These are phyloP conservation scores for Choristoneura fumiferana DNA, from an alignment of 1,140 invertebrate genomes.

Conservation along the genomic window DNA sequence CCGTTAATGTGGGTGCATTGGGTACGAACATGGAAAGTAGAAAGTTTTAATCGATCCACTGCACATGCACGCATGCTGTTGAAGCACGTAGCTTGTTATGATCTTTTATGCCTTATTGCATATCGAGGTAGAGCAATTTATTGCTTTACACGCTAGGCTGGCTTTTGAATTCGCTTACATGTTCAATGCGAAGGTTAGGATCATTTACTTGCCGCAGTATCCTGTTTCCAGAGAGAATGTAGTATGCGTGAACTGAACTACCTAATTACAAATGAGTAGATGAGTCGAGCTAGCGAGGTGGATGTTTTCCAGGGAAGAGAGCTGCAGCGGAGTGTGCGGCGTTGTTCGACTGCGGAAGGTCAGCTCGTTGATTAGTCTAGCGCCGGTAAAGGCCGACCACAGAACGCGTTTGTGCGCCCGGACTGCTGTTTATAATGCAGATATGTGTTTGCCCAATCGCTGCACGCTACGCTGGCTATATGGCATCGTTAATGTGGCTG, in stretches of 20 bases:
- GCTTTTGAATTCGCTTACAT: background rate
- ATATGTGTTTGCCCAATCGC: constrained; percentile 78
- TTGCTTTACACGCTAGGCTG: constrained; percentile 20
- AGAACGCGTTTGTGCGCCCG: constrained; percentile 75
- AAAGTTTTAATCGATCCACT: constrained; percentile 71
- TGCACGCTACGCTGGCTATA: constrained; percentile 77
- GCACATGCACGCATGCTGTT: constrained; percentile 64
- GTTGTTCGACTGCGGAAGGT: constrained; percentile 68
- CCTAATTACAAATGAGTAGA: constrained; percentile 18
- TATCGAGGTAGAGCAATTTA: constrained; percentile 35
- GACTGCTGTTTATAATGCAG: constrained; percentile 79
- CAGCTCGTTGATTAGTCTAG: constrained; percentile 75
- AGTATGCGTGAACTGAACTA: background rate
- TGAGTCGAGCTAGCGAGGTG: constrained; percentile 18
- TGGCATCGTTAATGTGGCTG: constrained; percentile 77
- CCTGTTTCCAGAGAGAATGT: background rate
- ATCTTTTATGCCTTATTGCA: constrained; percentile 40
- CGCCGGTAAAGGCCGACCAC: constrained; percentile 74
- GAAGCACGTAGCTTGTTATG: constrained; percentile 26
- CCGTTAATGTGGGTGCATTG: constrained; percentile 55
- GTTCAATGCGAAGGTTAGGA: constrained; percentile 7
- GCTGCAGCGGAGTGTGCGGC: constrained; percentile 41
- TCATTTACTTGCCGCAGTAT: background rate
- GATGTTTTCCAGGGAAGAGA: constrained; percentile 40
- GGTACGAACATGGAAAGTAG: constrained; percentile 68